Base-by-base conservation (phyloP, 92 coral and sea anemone species). In the Isaurus tuberculatus region DNA sequence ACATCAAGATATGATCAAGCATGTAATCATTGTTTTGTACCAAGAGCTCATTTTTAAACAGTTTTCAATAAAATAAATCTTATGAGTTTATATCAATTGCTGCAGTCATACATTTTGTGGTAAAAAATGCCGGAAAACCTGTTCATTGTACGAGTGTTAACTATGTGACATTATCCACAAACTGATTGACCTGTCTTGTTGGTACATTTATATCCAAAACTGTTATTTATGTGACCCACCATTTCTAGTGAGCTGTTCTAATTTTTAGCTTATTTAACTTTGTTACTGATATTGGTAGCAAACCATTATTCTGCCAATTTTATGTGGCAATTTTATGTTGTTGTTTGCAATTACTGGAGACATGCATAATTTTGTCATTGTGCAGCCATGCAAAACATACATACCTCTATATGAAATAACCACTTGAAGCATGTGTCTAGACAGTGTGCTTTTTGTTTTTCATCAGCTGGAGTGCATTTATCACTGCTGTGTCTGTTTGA, bases 381-480 rank as follows among this genome's bases (percentile, higher is more conserved):
- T 5, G 69, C 34, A 26, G 2, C 69, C 34, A 63, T 63, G 26
- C 19, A 11, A 13, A 4, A 17, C 57, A 28, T 22, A 19, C 28
- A 42, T 4, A 25, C 29, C 69, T 14, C 51, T 30, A 8, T 58
- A 29, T 7, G 22, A 19, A 44, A 37, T 20, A 40, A 11, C 0
- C 6, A 49, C 32, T 58, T 36, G 20, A 75, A 77, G 82, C 82
- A 58, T 77, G 20, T 77, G 82, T 77, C 82, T 77, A 58, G 70
- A 77, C 82, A 58, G 19, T 25, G 22, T 55, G 34, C 23, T 67
- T 58, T 58, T 8, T 20, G 11, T n/a, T 75, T 30, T 10, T 16
- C 64, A 17, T 34, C 33, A 61, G 32, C 82, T 58, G 55, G 23
- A 58, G 32, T 17, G 46, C 6, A 20, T 49, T 57, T 63, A 22